Evolutionary conservation across 2,888 invertebrate species (phyloP), one percentile per base, ranked within the genome.

Genomic region (Morpho deidamia): DNA sequence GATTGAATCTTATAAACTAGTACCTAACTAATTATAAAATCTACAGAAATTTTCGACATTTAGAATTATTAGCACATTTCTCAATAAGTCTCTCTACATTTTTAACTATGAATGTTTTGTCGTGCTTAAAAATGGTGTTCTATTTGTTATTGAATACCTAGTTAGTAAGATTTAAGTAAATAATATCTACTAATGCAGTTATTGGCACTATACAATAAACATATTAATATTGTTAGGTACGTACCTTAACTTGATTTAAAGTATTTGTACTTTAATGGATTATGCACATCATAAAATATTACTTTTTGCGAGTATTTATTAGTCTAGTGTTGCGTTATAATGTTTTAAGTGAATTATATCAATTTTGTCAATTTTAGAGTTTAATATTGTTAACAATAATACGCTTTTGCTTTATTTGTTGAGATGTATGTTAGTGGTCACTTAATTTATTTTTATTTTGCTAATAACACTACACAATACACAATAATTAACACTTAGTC

Each of bases 91-190:
- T 90, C 90, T 90, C 90, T 90, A 90, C 88, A 88, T 84, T 89
- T 89, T 90, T 87, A 89, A 86, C 89, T 90, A 90, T 90, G 80
- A 86, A 90, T 90, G 90, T 90, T 90, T 90, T 90, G 87, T 90
- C 90, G 90, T 90, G 90, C 90, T 90, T 90, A 88, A 88, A 75
- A 85, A 86, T 86, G 90, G 90, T 90, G 90, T 90, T 90, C 90
- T 90, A 88, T 90, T 90, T 90, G 89, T 90, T 90, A 90, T 87
- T 79, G 89, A 89, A 88, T 89, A 89, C 80, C 80, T 90, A 90
- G 90, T 69, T 83, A 76, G 75, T 90, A 90, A 90, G 90, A 74
- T 80, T 78, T 82, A 87, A 84, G 81, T 81, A 86, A 86, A 74
- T 81, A 81, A 81, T 73, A 77, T 86, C 74, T 81, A 81, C 81